Evolutionary conservation across 2,113 vertebrate species (phyloP).

Genomic region (Vicugna pacos): DNA sequence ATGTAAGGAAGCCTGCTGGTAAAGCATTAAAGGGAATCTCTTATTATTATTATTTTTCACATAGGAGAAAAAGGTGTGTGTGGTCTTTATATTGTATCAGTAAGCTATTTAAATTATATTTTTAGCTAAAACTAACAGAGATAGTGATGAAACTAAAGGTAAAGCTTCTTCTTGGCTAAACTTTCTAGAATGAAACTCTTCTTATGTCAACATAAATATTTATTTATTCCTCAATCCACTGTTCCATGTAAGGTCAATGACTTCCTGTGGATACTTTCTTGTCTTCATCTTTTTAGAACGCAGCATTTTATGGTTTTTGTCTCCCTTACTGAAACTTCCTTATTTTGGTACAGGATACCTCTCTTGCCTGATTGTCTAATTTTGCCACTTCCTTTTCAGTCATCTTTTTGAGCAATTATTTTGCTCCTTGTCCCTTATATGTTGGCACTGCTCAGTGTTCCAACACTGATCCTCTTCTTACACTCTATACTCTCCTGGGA

Average conservation of each 20-base stretch:
- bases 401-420: conserved; percentile 7
- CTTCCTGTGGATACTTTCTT: not conserved
- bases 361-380: not conserved
- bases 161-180: conserved; percentile 5
- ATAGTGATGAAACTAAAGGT: conserved; percentile 22
- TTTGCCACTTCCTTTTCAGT: not conserved
- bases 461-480: not conserved
- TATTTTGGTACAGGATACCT: not conserved
- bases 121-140: conserved; percentile 41
- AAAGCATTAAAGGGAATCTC: not conserved
- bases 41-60: conserved; percentile 27
- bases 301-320: not conserved
- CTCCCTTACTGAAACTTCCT: not conserved
- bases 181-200: conserved; percentile 41
- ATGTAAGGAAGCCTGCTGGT: not conserved
- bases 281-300: conserved; percentile 6
- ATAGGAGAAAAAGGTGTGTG: not conserved
- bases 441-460: not conserved
- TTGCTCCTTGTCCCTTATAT: not conserved
- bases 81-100: not conserved
- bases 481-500: not conserved
- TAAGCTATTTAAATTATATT: not conserved
- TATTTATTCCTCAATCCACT: not conserved
- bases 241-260: not conserved
- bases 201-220: conserved; percentile 15